A percentile compares a stretch with the other conserved stretches of the same genome.
These are phyloP conservation scores for Disparrhopalites patrizii DNA, from an alignment of 2,888 invertebrate genomes.

Conservation along the genomic window DNA sequence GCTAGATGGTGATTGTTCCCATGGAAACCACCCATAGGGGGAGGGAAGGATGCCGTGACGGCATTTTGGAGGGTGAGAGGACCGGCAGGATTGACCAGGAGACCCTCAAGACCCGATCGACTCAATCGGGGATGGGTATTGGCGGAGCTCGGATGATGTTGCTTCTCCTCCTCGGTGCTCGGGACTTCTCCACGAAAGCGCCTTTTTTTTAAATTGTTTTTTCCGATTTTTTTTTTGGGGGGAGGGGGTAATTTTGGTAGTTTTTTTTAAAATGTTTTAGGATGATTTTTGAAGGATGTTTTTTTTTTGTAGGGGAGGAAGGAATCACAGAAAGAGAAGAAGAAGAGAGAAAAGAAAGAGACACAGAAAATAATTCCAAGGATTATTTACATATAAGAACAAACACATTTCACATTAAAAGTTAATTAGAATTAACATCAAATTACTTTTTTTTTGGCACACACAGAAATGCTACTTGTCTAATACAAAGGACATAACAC, in stretches of 20 bases:
- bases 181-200: slow-evolving; percentile 48
- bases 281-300: too few relatives aligned
- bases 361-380: too few relatives aligned
- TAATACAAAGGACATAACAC: background rate
- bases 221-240: too few relatives aligned
- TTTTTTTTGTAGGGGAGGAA: too few relatives aligned
- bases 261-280: too few relatives aligned
- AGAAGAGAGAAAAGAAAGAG: slow-evolving; percentile 4
- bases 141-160: slow-evolving; percentile 37
- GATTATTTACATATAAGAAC: background rate
- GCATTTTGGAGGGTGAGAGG: background rate
- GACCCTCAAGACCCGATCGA: slow-evolving; percentile 48
- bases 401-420: too few relatives aligned
- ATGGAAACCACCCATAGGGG: too few relatives aligned
- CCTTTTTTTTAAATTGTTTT: slow-evolving; percentile 34
- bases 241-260: too few relatives aligned
- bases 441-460: too few relatives aligned
- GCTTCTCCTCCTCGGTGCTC: slow-evolving; percentile 47
- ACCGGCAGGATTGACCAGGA: slow-evolving; percentile 47
- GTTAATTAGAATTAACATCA: too few relatives aligned
- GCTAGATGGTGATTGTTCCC: too few relatives aligned
- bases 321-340: background rate
- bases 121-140: slow-evolving; percentile 47
- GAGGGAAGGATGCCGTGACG: background rate
- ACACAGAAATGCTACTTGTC: too few relatives aligned